phyloP scores from a whole-genome alignment of 2,888 invertebrate genomes.

The Cephonodes hylas region DNA sequence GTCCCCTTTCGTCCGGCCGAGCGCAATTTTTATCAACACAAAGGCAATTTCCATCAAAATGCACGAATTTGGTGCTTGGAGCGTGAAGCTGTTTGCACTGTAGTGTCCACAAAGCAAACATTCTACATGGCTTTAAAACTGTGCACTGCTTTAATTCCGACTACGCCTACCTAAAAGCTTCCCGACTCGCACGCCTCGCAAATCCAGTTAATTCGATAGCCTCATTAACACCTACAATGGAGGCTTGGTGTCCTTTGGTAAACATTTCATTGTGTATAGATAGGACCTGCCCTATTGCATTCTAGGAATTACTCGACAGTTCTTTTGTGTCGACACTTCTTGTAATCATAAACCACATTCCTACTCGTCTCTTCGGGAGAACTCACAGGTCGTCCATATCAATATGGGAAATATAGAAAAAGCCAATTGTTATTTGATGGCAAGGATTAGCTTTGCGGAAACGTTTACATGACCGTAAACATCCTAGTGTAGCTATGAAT shows the following conservation, averaged over 20 bases:
- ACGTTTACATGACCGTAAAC: background rate
- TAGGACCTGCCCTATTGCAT: background rate
- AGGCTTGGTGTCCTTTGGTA: background rate
- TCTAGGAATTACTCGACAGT: background rate
- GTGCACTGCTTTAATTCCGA: slow-evolving; percentile 1
- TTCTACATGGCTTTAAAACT: slow-evolving; percentile 6
- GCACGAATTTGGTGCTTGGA: slow-evolving; percentile 56
- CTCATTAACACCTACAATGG: background rate
- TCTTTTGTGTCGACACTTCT: background rate
- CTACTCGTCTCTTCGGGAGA: background rate
- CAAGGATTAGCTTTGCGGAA: no score
- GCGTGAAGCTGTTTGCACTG: slow-evolving; percentile 42
- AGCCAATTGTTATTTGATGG: background rate
- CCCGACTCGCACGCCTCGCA: background rate
- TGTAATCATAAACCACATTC: background rate
- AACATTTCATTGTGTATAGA: background rate
- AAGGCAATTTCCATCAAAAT: slow-evolving; percentile 70
- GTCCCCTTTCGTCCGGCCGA: slow-evolving; percentile 49
- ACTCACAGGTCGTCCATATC: background rate
- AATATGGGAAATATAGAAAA: background rate
- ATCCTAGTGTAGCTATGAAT: background rate
- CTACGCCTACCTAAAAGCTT: slow-evolving; percentile 7
- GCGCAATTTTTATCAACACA: slow-evolving; percentile 65
- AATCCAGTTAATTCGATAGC: background rate
- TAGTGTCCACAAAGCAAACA: slow-evolving; percentile 25